Evolutionary conservation across 1,140 invertebrate species (phyloP).

Genomic region (Cecropterus lyciades): DNA sequence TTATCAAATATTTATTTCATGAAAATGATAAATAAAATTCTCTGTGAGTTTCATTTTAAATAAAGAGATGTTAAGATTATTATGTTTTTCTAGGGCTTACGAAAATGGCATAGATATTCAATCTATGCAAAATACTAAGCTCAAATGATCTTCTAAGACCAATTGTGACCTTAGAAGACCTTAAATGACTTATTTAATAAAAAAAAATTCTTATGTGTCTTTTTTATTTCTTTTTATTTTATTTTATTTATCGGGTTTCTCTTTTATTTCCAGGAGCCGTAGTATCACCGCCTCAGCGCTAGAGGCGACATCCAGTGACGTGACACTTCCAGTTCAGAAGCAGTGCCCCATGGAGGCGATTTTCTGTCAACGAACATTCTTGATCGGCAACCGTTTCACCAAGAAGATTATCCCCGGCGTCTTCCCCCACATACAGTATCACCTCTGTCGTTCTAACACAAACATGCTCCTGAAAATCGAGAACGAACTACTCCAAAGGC

Average conservation of each 20-base stretch:
- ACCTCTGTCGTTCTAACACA: slow-evolving; percentile 62
- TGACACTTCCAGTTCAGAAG: slow-evolving; percentile 40
- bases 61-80: no score
- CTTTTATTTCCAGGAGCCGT: slow-evolving; percentile 68
- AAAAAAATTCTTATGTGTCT: no score
- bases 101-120: no score
- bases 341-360: slow-evolving; percentile 67
- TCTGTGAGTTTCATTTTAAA: no score
- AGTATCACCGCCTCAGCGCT: slow-evolving; percentile 49
- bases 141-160: no score
- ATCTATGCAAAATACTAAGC: no score
- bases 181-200: no score
- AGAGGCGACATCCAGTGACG: slow-evolving; percentile 44
- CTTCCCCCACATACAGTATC: slow-evolving; percentile 67
- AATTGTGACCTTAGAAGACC: no score
- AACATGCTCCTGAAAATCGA: slow-evolving; percentile 88
- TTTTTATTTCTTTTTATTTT: no score
- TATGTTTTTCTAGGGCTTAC: no score
- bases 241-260: neutral
- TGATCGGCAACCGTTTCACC: slow-evolving; percentile 69
- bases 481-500: slow-evolving; percentile 90
- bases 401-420: slow-evolving; percentile 60
- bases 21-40: no score
- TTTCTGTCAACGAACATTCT: slow-evolving; percentile 57
- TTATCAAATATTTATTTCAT: no score